phyloP scores from a whole-genome alignment of 92 coral and sea anemone species.

The Palythoa caribaeorum region DNA sequence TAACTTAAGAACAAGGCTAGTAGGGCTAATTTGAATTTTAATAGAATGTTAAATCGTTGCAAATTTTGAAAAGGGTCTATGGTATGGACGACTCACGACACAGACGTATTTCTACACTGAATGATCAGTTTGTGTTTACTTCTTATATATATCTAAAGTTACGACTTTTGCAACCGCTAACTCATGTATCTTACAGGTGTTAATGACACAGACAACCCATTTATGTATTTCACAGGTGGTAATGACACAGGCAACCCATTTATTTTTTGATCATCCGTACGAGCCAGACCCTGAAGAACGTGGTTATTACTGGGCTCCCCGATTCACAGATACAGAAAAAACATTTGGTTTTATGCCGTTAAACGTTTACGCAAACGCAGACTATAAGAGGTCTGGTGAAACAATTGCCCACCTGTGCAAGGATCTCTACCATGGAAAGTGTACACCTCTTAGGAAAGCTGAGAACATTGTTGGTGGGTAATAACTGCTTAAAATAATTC shows the following conservation, averaged over 20 bases:
- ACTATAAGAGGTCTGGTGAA: conserved; percentile 27
- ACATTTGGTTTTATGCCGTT: conserved; percentile 61
- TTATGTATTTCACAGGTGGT: conserved; percentile 35
- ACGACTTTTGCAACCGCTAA: too few species aligned
- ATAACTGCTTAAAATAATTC: too few species aligned
- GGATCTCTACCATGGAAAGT: conserved; percentile 14
- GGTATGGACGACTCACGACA: too few species aligned
- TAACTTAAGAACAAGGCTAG: too few species aligned
- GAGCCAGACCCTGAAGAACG: conserved; percentile 69
- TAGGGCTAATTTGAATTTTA: too few species aligned
- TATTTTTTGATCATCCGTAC: conserved; percentile 57
- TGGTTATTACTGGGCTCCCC: conserved; percentile 63
- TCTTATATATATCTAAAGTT: too few species aligned
- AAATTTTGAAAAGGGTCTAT: too few species aligned
- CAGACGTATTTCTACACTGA: too few species aligned
- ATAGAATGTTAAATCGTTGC: too few species aligned
- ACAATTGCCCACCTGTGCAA: conserved; percentile 33
- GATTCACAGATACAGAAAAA: conserved; percentile 47
- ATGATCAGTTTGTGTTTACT: too few species aligned
- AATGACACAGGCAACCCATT: conserved; percentile 61
- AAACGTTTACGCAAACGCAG: conserved; percentile 53
- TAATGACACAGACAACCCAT: conserved; percentile 62
- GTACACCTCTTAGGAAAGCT: conserved; percentile 35
- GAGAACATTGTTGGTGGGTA: conserved; percentile 44
- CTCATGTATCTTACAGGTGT: conserved; percentile 24